A percentile compares a stretch with the other conserved stretches of the same genome.
Evolutionary conservation across 2,113 vertebrate genomes (phyloP).

Genomic region (Poeciliopsis retropinna): DNA sequence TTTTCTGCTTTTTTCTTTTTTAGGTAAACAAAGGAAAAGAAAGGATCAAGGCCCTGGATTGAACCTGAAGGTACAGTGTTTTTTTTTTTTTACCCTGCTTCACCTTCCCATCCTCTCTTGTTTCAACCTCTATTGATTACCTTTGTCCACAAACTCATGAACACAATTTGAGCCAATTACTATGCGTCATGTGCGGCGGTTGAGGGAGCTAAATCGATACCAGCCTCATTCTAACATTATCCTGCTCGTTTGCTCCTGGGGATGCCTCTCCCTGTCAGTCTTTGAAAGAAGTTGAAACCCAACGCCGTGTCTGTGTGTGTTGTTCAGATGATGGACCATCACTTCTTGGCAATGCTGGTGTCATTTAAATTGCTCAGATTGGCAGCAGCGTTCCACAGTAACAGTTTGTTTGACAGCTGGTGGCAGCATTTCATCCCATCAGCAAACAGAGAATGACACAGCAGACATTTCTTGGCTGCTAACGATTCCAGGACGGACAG

Average conservation of each 20-base stretch:
- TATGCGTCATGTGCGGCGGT: background rate
- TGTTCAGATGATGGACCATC: slow-evolving; percentile 23
- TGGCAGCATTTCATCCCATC: slow-evolving; percentile 6
- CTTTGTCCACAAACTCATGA: slow-evolving; percentile 13
- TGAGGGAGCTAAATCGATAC: slow-evolving; percentile 10
- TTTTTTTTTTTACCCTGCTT: slow-evolving; percentile 13
- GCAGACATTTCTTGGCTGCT: background rate
- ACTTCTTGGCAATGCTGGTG: slow-evolving; percentile 30
- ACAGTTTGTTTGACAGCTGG: slow-evolving; percentile 30
- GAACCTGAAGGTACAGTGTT: slow-evolving; percentile 39
- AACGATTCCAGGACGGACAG: background rate
- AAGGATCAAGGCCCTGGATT: background rate
- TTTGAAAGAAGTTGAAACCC: slow-evolving; percentile 16
- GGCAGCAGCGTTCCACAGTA: slow-evolving; percentile 29
- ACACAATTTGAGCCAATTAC: slow-evolving; percentile 18
- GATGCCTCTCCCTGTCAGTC: slow-evolving; percentile 21
- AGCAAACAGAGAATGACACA: background rate
- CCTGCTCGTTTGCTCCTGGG: slow-evolving; percentile 2
- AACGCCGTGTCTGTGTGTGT: slow-evolving; percentile 6
- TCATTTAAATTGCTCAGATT: slow-evolving; percentile 36
- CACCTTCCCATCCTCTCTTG: background rate
- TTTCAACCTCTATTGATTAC: slow-evolving; percentile 29
- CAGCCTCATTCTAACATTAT: background rate
- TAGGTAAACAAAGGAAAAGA: background rate
- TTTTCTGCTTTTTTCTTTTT: slow-evolving; percentile 19